phyloP scores from a whole-genome alignment of 2,888 invertebrate genomes.

The Physocephala rufipes region DNA sequence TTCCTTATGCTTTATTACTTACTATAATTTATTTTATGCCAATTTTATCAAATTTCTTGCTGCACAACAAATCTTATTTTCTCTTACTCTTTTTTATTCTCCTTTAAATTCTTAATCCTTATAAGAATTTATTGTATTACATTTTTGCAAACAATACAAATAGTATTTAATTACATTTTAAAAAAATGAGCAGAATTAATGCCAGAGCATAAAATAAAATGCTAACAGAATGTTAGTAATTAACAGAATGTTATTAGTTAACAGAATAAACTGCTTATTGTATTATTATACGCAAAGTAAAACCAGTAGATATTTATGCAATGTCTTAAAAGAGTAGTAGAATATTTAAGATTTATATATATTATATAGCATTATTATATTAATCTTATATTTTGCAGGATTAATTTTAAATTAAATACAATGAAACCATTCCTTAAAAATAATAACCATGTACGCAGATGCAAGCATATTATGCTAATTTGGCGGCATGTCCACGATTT shows the following conservation, averaged over 20 bases:
- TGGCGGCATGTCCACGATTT: no score
- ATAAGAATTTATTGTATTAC: conserved; percentile 25
- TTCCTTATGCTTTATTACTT: neutral
- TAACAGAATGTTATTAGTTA: conserved; percentile 1
- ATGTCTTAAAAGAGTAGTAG: no score
- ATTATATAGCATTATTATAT: no score
- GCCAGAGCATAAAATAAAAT: neutral
- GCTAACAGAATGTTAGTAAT: conserved; percentile 7
- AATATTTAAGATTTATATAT: no score
- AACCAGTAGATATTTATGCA: no score
- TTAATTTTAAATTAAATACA: no score
- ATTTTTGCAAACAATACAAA: neutral
- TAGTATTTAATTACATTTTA: conserved; percentile 46
- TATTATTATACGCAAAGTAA: no score
- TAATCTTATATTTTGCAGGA: no score
- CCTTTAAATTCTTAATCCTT: conserved; percentile 23
- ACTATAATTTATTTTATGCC: conserved; percentile 13
- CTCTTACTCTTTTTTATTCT: conserved; percentile 16
- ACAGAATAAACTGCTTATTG: no score
- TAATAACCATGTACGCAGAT: no score
- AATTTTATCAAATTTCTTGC: conserved; percentile 27
- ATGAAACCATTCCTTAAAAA: no score
- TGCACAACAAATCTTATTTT: conserved; percentile 33
- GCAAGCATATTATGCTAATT: no score
- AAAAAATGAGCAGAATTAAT: neutral